These are phyloP conservation scores for Ascaphus truei DNA, from an alignment of 2,113 vertebrate species.

Conservation along the genomic window DNA sequence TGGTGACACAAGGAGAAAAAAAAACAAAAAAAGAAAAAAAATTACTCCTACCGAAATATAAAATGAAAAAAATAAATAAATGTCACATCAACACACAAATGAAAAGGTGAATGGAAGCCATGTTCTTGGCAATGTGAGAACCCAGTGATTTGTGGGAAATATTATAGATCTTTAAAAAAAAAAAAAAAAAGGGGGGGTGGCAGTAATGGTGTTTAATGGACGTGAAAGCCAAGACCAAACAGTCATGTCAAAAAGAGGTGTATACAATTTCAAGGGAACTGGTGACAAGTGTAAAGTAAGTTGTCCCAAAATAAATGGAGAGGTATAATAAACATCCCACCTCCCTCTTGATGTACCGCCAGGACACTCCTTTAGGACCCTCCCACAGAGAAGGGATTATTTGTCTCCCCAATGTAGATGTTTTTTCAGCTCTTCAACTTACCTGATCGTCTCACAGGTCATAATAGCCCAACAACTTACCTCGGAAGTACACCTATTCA, in stretches of 20 bases:
- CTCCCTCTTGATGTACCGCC: too few species aligned
- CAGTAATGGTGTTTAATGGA: conserved; percentile 1
- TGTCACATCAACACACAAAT: conserved; percentile 81
- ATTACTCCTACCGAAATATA: conserved; percentile 81
- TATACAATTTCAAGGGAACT: background rate
- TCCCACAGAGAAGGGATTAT: too few species aligned
- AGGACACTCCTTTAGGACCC: too few species aligned
- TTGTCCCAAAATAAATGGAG: too few species aligned
- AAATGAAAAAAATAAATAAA: conserved; percentile 50
- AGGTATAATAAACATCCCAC: too few species aligned
- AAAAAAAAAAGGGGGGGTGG: background rate
- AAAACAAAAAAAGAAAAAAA: conserved; percentile 79
- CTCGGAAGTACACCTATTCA: too few species aligned
- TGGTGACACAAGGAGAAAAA: conserved; percentile 83
- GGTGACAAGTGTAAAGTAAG: too few species aligned
- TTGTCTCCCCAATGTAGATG: too few species aligned
- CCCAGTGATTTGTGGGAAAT: conserved; percentile 9
- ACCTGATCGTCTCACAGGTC: too few species aligned
- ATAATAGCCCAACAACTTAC: too few species aligned
- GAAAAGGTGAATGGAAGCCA: conserved; percentile 65
- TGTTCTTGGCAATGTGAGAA: background rate
- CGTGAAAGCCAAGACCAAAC: conserved; percentile 10
- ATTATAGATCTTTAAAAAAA: conserved; percentile 59
- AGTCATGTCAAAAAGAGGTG: background rate
- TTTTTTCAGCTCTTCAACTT: too few species aligned